Conservation (phyloP, 2,888 invertebrate genomes). For the Steinernema carpocapsae region DNA sequence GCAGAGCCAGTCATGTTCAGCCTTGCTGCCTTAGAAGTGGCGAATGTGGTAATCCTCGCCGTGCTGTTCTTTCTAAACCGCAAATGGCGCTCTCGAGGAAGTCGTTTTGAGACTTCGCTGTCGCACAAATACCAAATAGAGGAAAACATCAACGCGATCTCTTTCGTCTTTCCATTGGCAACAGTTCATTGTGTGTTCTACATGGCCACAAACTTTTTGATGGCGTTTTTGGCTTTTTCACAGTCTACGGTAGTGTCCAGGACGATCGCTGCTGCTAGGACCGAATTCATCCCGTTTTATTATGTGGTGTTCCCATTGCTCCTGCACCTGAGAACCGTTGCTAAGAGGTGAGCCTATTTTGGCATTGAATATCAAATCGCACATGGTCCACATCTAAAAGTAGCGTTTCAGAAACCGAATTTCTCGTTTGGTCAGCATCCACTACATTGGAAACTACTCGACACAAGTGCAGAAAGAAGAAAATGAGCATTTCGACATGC, state of each 20-base stretch:
- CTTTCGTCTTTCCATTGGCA: not conserved
- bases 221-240: conserved; percentile 4
- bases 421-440: not conserved
- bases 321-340: conserved; percentile 6
- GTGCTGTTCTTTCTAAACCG: conserved; percentile 8
- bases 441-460: conserved; percentile 22
- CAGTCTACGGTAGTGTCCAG: not conserved
- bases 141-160: conserved; percentile 26
- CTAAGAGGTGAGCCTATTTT: not conserved
- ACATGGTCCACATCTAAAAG: not conserved
- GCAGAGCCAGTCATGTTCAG: conserved; percentile 12
- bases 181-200: not conserved
- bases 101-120: conserved; percentile 4
- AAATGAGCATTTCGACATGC: conserved; percentile 22
- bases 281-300: not conserved
- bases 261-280: not conserved
- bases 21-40: not conserved
- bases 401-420: not conserved
- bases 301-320: conserved; percentile 8
- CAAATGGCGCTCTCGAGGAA: not conserved
- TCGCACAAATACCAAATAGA: conserved; percentile 16
- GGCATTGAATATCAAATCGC: not conserved
- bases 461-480: conserved; percentile 20
- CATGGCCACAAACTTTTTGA: not conserved
- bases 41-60: not conserved